Conservation (phyloP, 2,797 vertebrate species). For the Oryzias sinensis region DNA sequence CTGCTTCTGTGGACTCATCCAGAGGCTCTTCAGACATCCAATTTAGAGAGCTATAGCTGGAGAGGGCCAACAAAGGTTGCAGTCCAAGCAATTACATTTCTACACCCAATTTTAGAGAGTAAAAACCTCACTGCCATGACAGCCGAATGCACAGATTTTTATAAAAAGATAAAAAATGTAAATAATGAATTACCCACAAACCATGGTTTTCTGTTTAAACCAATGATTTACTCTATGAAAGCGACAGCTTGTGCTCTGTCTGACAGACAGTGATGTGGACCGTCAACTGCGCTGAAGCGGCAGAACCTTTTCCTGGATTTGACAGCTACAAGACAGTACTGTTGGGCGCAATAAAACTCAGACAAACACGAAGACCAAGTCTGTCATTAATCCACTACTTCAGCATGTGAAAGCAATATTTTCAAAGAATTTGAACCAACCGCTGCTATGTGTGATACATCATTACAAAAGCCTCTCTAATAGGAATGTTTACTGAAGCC, state of each 20-base stretch:
- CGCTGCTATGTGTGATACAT: not conserved
- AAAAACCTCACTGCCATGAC: conserved; percentile 32
- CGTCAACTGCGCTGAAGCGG: too few species aligned
- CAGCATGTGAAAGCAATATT: not conserved
- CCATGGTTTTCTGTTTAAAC: not conserved
- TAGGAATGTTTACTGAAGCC: too few species aligned
- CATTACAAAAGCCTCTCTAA: too few species aligned
- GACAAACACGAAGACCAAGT: not conserved
- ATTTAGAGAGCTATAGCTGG: conserved; percentile 32
- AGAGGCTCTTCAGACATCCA: not conserved
- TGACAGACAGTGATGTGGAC: not conserved
- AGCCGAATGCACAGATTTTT: conserved; percentile 21
- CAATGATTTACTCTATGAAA: not conserved
- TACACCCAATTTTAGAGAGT: conserved; percentile 36
- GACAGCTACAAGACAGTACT: not conserved
- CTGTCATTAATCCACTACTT: not conserved
- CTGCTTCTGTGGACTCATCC: not conserved
- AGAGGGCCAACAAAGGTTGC: conserved; percentile 11
- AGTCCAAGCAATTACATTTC: conserved; percentile 1
- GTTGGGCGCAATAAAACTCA: not conserved
- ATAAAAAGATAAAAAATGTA: too few species aligned
- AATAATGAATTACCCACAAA: not conserved
- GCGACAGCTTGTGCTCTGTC: not conserved
- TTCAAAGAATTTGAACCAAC: not conserved
- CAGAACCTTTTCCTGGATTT: too few species aligned